A percentile compares a stretch with the other conserved stretches of the same genome.
phyloP scores from a whole-genome alignment of 2,888 invertebrate genomes.

The Elegia similella region DNA sequence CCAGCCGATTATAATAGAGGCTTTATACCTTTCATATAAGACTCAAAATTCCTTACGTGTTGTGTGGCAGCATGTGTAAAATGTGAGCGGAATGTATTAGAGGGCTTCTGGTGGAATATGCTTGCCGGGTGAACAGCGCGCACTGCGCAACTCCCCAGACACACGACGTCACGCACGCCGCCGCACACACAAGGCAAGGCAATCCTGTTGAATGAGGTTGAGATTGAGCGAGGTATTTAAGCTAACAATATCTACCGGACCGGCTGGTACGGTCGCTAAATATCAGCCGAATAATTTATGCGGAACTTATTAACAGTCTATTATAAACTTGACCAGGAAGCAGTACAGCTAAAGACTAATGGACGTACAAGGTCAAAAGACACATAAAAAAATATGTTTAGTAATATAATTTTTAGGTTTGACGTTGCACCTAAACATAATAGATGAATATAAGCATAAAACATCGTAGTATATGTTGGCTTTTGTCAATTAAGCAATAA shows the following conservation, averaged over 20 bases:
- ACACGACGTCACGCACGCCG: constrained; percentile 63
- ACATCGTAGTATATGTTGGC: too few species aligned
- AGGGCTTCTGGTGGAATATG: constrained; percentile 50
- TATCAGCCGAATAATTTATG: constrained; percentile 28
- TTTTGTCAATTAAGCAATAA: too few species aligned
- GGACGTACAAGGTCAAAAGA: background rate
- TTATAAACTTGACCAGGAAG: constrained; percentile 19
- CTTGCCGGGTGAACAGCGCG: constrained; percentile 72
- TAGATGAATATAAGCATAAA: background rate
- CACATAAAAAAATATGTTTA: background rate
- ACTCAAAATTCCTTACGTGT: constrained; percentile 29
- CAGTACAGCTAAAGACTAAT: background rate
- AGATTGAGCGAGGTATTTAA: constrained; percentile 21
- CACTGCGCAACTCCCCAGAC: constrained; percentile 80
- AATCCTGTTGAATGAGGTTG: constrained; percentile 27
- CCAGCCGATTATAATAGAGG: constrained; percentile 19
- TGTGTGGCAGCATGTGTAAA: constrained; percentile 28
- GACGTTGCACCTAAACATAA: background rate
- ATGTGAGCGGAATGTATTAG: constrained; percentile 50
- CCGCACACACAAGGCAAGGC: constrained; percentile 44
- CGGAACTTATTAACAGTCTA: constrained; percentile 25
- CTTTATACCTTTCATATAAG: constrained; percentile 21
- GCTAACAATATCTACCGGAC: constrained; percentile 30
- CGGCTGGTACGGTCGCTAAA: constrained; percentile 26
- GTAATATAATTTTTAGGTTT: background rate